Conservation (phyloP, 1,140 invertebrate genomes). For the Augochlora pura region DNA sequence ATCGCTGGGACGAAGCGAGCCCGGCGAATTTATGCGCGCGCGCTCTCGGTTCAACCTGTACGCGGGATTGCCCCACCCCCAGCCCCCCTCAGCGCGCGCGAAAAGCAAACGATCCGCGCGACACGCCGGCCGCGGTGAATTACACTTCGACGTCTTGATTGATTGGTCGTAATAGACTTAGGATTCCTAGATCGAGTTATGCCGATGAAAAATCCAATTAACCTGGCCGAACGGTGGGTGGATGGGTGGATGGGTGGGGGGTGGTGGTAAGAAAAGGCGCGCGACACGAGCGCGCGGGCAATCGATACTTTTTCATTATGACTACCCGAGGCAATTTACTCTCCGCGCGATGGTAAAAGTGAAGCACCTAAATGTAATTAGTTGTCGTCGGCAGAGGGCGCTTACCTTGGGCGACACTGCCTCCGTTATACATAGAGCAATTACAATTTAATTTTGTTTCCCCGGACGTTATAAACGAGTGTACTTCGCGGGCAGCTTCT, state of each 20-base stretch:
- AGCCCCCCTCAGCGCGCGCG: too few relatives aligned
- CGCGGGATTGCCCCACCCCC: too few relatives aligned
- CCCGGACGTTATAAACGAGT: conserved; percentile 64
- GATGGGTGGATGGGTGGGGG: too few relatives aligned
- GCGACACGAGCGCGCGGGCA: conserved; percentile 32
- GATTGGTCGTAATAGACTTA: conserved; percentile 33
- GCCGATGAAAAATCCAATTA: conserved; percentile 20
- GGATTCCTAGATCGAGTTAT: conserved; percentile 45
- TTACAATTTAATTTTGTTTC: conserved; percentile 72
- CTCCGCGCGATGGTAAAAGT: conserved; percentile 63
- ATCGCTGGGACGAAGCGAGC: neutral
- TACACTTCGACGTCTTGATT: conserved; percentile 12
- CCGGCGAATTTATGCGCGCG: conserved; percentile 32
- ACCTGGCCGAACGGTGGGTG: neutral
- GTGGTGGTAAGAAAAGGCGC: neutral
- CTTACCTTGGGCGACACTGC: conserved; percentile 60
- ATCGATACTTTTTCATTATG: conserved; percentile 68
- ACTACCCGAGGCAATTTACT: conserved; percentile 64
- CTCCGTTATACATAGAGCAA: conserved; percentile 65
- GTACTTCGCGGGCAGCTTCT: conserved; percentile 64
- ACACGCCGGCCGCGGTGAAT: conserved; percentile 23
- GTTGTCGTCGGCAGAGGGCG: conserved; percentile 67
- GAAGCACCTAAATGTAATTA: conserved; percentile 70
- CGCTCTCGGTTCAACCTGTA: conserved; percentile 50
- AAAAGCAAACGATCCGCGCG: conserved; percentile 49